Evolutionary conservation across 2,888 invertebrate genomes (phyloP).

Genomic region (Melanchra persicariae): DNA sequence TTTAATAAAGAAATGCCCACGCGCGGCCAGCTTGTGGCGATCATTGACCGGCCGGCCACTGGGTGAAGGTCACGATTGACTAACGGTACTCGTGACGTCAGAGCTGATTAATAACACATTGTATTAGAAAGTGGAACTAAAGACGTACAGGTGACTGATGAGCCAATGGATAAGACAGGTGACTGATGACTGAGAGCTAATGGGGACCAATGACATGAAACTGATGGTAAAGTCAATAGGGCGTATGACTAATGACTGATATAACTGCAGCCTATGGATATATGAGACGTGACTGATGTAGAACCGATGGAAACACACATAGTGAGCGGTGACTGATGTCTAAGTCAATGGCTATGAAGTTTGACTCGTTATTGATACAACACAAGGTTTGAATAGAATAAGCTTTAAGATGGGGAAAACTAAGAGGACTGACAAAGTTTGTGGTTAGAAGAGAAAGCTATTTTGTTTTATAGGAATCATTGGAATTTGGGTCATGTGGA

Average conservation of each 20-base stretch:
- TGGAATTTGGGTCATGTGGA: slow-evolving; percentile 15
- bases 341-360: neutral
- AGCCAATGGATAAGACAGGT: neutral
- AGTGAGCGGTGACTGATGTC: neutral
- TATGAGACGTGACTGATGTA: slow-evolving; percentile 1
- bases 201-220: neutral
- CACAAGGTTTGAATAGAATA: neutral
- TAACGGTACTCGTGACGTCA: slow-evolving; percentile 52
- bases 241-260: neutral
- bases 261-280: neutral
- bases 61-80: slow-evolving; percentile 56
- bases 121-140: slow-evolving; percentile 46
- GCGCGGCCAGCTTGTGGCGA: slow-evolving; percentile 25
- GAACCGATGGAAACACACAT: neutral
- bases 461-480: slow-evolving; percentile 15
- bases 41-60: slow-evolving; percentile 52
- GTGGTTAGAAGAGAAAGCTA: slow-evolving; percentile 37
- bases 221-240: neutral
- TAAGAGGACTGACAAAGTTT: slow-evolving; percentile 6
- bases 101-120: slow-evolving; percentile 28
- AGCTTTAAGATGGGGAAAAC: slow-evolving; percentile 1
- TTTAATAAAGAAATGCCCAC: slow-evolving; percentile 9
- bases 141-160: neutral
- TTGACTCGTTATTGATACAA: neutral
- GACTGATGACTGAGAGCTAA: neutral